Evolutionary conservation across 2,797 vertebrate species (phyloP).

Genomic region (Tauraco hartlaubi): DNA sequence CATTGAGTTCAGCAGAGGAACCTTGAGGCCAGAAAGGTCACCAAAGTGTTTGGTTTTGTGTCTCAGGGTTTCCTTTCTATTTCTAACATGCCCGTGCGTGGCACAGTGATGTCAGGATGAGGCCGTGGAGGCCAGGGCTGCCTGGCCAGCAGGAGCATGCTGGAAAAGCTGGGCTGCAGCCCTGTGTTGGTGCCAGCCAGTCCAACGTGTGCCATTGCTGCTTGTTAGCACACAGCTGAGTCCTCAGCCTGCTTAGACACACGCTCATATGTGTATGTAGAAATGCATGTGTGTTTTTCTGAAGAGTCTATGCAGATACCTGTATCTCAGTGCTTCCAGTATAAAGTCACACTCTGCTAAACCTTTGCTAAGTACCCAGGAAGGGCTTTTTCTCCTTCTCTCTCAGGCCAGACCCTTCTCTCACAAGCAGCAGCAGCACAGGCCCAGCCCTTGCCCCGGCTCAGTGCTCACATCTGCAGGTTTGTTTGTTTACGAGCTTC

Average conservation of each 20-base stretch:
- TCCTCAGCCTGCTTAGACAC: neutral
- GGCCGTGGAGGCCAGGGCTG: neutral
- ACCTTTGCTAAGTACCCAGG: neutral
- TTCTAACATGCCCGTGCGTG: fast-evolving
- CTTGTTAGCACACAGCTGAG: fast-evolving
- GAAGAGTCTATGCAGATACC: neutral
- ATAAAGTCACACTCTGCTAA: neutral
- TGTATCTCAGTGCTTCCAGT: neutral
- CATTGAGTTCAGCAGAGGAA: neutral
- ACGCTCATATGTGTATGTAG: fast-evolving
- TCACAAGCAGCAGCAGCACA: fast-evolving
- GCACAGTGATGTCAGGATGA: neutral
- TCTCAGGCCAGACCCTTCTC: neutral
- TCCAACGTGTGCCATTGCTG: fast-evolving
- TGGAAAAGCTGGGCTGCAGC: neutral
- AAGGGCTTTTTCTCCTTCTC: neutral
- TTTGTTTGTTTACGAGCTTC: slow-evolving; percentile 34
- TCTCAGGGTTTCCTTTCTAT: neutral
- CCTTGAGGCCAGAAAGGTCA: neutral
- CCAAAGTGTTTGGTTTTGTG: neutral
- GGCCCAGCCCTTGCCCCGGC: neutral
- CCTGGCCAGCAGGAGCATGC: fast-evolving
- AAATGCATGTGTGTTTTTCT: neutral
- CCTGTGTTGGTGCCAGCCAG: neutral
- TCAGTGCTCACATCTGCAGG: neutral